Percentiles rank a stretch among this genome's conserved stretches.
These are phyloP conservation scores for Chrysomallon squamiferum DNA, from an alignment of 1,140 invertebrate genomes.

Conservation along the genomic window DNA sequence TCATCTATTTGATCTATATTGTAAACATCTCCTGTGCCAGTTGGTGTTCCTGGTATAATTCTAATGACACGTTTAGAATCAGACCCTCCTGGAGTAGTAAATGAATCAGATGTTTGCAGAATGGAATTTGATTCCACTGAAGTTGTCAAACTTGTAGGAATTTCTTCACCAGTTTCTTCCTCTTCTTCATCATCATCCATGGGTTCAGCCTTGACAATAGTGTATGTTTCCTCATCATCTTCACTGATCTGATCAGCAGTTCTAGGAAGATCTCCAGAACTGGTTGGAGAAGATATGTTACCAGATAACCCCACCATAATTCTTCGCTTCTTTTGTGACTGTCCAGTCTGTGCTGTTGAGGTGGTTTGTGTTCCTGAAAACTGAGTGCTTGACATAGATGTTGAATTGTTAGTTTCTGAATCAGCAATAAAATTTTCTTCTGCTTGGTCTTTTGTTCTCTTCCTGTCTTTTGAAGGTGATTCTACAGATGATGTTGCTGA, in stretches of 20 bases:
- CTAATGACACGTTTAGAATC: background rate
- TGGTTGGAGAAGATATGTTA: conserved; percentile 5
- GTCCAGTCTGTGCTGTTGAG: background rate
- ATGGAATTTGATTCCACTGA: too few relatives aligned
- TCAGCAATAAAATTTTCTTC: conserved; percentile 13
- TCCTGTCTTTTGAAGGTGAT: background rate
- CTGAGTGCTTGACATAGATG: background rate
- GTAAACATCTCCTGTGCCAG: conserved; percentile 17
- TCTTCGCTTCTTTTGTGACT: conserved; percentile 2
- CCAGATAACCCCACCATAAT: conserved; percentile 10
- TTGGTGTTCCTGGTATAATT: conserved; percentile 8
- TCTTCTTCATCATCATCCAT: background rate
- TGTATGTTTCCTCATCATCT: conserved; percentile 3
- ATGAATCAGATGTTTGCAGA: conserved; percentile 1
- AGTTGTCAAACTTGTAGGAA: too few relatives aligned
- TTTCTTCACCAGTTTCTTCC: too few relatives aligned
- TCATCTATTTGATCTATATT: conserved; percentile 38
- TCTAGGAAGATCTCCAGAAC: conserved; percentile 3
- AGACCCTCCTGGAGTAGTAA: background rate
- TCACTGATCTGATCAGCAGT: background rate
- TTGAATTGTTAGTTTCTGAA: background rate
- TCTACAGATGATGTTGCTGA: background rate
- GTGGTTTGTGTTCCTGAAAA: too few relatives aligned
- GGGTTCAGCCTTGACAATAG: background rate
- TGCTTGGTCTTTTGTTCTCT: conserved; percentile 10